phyloP scores from a whole-genome alignment of 2,888 invertebrate species.

The Ichneumoninae sp. region DNA sequence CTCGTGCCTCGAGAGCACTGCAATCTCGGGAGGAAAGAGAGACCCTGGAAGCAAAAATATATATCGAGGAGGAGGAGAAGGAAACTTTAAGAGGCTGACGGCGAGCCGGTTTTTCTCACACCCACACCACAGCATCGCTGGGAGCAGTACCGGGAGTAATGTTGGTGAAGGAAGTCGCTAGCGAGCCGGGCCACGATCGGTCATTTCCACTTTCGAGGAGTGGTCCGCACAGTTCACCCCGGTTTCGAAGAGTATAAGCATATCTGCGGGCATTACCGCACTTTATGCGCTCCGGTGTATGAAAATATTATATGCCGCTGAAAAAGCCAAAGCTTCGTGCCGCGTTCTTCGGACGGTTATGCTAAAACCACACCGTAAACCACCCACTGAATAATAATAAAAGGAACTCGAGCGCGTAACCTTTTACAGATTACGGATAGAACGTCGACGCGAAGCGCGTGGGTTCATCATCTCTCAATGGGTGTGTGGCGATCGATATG shows the following conservation, averaged over 20 bases:
- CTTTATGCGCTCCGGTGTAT: not conserved
- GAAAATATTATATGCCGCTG: not conserved
- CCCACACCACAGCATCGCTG: constrained; percentile 58
- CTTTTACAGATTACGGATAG: constrained; percentile 72
- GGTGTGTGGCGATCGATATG: constrained; percentile 62
- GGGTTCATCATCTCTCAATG: constrained; percentile 50
- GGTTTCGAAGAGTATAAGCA: constrained; percentile 28
- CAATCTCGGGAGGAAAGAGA: not conserved
- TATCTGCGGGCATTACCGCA: constrained; percentile 30
- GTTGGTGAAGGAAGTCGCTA: constrained; percentile 10
- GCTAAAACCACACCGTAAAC: constrained; percentile 40
- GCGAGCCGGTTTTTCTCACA: constrained; percentile 71
- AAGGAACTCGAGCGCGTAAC: constrained; percentile 71
- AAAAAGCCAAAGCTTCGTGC: not conserved
- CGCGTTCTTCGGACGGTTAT: constrained; percentile 22
- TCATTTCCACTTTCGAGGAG: constrained; percentile 69
- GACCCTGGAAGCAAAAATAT: constrained; percentile 28
- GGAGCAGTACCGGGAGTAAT: constrained; percentile 27
- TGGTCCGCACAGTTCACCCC: constrained; percentile 53
- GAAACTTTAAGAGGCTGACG: constrained; percentile 46
- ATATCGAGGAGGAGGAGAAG: constrained; percentile 46
- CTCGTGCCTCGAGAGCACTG: constrained; percentile 33
- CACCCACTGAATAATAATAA: constrained; percentile 56
- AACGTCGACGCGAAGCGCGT: constrained; percentile 60
- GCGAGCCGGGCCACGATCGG: constrained; percentile 42